Conservation (phyloP, 2,113 vertebrate species). For the Hiodon tergisus region DNA sequence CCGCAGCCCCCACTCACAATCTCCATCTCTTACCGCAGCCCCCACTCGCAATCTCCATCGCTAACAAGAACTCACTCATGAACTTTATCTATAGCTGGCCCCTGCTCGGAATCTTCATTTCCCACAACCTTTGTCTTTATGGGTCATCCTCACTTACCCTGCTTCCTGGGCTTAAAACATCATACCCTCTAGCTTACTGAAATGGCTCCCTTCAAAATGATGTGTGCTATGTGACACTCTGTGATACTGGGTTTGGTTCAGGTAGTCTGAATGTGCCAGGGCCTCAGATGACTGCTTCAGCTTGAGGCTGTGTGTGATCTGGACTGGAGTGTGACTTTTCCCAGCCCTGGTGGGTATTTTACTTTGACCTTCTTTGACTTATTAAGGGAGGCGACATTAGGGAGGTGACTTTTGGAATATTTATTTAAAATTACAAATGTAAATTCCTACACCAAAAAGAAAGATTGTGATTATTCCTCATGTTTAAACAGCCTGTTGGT, state of each 20-base stretch:
- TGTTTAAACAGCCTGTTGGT: conserved; percentile 22
- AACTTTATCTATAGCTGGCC: conserved; percentile 1
- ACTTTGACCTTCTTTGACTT: neutral
- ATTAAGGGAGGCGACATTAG: conserved; percentile 5
- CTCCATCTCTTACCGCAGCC: conserved; percentile 9
- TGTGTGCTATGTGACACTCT: neutral
- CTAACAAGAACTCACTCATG: neutral
- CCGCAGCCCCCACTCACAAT: neutral
- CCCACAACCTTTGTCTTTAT: conserved; percentile 15
- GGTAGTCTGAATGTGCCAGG: neutral
- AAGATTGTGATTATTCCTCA: conserved; percentile 19
- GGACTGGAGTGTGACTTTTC: no score
- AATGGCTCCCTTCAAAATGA: neutral
- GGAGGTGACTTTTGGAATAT: conserved; percentile 25
- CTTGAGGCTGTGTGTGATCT: neutral
- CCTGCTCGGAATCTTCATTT: conserved; percentile 2
- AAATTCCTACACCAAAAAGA: conserved; percentile 21
- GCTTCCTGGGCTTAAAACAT: neutral
- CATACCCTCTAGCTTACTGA: neutral
- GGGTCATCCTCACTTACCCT: conserved; percentile 4
- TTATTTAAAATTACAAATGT: conserved; percentile 35
- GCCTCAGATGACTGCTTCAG: no score
- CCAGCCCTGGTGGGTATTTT: neutral
- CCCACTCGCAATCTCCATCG: conserved; percentile 1
- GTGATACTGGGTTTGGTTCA: neutral